Evolutionary conservation across 2,113 vertebrate species (phyloP).

Genomic region (Plectropomus leopardus): DNA sequence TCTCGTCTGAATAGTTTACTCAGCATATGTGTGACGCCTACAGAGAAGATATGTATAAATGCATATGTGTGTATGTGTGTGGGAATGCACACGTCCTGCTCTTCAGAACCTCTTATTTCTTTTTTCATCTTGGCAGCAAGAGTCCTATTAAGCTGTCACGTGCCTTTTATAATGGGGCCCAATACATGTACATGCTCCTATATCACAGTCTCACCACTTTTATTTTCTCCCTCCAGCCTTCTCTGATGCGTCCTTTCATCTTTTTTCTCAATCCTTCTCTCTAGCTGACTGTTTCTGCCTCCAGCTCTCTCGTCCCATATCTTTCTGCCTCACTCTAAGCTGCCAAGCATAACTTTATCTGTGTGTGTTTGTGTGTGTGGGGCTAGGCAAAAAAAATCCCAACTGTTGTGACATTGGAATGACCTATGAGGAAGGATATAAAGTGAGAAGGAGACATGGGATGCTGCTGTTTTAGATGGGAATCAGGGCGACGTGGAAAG

Average conservation of each 20-base stretch:
- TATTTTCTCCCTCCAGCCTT: conserved; percentile 55
- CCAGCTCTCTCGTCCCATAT: conserved; percentile 61
- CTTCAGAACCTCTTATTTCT: conserved; percentile 37
- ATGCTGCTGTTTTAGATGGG: conserved; percentile 51
- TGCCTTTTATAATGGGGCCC: conserved; percentile 48
- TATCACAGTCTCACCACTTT: conserved; percentile 62
- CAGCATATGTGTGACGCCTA: conserved; percentile 46
- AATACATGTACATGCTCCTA: conserved; percentile 60
- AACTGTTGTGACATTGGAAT: conserved; percentile 69
- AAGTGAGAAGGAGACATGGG: conserved; percentile 37
- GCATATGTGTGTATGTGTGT: conserved; percentile 1
- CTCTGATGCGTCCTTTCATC: conserved; percentile 63
- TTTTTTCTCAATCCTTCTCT: conserved; percentile 62
- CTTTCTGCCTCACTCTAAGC: conserved; percentile 64
- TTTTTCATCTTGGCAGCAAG: conserved; percentile 46
- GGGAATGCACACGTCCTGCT: background rate
- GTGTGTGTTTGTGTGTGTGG: conserved; percentile 45
- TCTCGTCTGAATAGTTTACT: conserved; percentile 67
- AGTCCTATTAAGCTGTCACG: conserved; percentile 48
- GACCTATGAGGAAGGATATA: conserved; percentile 62
- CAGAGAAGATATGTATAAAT: conserved; percentile 20
- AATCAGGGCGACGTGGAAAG: conserved; percentile 54
- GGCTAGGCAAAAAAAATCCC: background rate
- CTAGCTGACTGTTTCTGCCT: conserved; percentile 61
- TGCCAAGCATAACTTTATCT: conserved; percentile 71